Conservation (phyloP, 2,113 vertebrate species). For the Heteronetta atricapilla region DNA sequence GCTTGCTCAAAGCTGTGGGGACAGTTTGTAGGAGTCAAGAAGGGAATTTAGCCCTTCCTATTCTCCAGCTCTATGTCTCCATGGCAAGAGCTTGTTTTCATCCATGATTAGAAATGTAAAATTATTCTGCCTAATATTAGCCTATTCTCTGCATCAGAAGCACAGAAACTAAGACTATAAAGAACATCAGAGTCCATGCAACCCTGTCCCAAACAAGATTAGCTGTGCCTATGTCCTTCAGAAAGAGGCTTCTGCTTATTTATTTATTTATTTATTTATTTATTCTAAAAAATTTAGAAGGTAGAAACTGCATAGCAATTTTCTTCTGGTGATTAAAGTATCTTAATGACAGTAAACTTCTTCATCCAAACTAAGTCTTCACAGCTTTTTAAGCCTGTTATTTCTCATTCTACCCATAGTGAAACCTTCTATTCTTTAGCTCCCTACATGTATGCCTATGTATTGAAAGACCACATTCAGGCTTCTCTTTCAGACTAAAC, state of each 20-base stretch:
- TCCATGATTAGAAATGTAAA: not conserved
- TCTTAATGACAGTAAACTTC: not conserved
- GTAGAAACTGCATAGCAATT: not conserved
- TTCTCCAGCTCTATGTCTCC: not conserved
- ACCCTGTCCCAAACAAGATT: not conserved
- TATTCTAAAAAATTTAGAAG: not conserved
- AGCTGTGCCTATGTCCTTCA: not conserved
- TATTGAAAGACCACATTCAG: not conserved
- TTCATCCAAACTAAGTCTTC: not conserved
- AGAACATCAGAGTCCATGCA: not conserved
- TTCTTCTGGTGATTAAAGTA: not conserved
- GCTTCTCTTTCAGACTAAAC: not conserved
- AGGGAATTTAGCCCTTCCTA: not conserved
- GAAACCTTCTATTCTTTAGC: not conserved
- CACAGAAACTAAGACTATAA: not conserved
- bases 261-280: not conserved
- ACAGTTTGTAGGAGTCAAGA: not conserved
- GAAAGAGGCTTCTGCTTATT: not conserved
- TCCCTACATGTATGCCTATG: not conserved
- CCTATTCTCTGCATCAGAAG: not conserved
- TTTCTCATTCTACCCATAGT: not conserved
- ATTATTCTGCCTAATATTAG: not conserved
- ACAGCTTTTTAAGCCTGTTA: not conserved
- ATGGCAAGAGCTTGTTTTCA: not conserved
- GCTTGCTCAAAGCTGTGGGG: not conserved